Conservation (phyloP, 2,113 vertebrate species). For the Pituophis catenifer region DNA sequence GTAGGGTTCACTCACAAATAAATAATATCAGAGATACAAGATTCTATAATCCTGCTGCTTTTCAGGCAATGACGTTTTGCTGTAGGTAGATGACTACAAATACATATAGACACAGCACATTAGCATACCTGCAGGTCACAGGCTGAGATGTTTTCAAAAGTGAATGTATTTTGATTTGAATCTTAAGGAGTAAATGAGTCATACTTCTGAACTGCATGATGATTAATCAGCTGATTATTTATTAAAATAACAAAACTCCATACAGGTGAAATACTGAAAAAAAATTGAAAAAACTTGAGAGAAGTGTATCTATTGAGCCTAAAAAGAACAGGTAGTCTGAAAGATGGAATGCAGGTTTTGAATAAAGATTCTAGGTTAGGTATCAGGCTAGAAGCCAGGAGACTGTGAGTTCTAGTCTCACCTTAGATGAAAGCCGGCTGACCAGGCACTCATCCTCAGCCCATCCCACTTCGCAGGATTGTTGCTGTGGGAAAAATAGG, state of each 20-base stretch:
- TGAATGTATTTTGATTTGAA: background rate
- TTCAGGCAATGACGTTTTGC: background rate
- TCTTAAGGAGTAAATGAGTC: background rate
- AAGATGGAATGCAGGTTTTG: background rate
- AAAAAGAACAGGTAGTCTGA: background rate
- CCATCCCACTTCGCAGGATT: background rate
- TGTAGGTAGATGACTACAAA: background rate
- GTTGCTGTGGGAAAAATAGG: background rate
- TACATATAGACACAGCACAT: background rate
- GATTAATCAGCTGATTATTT: background rate
- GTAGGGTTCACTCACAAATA: background rate
- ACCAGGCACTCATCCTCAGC: background rate
- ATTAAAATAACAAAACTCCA: background rate
- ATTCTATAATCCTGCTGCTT: background rate
- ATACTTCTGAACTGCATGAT: background rate
- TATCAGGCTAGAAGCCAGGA: background rate
- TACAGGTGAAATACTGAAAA: background rate
- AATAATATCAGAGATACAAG: background rate
- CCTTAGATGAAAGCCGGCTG: background rate
- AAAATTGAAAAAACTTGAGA: background rate
- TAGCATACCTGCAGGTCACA: background rate
- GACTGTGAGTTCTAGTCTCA: background rate
- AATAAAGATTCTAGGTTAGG: background rate
- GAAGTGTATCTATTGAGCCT: background rate
- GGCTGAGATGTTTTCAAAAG: background rate